These are phyloP conservation scores for Watsonalla cultraria DNA, from an alignment of 2,888 invertebrate species.

Conservation along the genomic window DNA sequence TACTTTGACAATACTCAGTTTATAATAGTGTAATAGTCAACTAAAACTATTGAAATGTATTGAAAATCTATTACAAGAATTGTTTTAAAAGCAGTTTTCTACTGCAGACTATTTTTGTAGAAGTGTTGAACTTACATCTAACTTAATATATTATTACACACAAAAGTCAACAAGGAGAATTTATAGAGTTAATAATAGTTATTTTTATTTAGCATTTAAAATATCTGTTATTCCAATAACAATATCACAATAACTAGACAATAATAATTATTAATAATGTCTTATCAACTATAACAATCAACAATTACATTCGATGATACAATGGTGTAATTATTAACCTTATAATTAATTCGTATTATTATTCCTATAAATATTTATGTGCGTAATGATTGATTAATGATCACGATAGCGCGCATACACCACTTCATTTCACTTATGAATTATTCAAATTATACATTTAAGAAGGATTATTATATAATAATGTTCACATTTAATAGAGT, in stretches of 20 bases:
- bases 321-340: conserved; percentile 53
- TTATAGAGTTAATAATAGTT: conserved; percentile 53
- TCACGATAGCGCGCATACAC: conserved; percentile 39
- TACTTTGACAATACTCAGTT: no score
- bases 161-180: conserved; percentile 74
- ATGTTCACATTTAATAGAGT: conserved; percentile 30
- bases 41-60: no score
- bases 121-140: conserved; percentile 25
- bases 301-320: conserved; percentile 75
- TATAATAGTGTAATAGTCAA: no score
- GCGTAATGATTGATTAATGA: conserved; percentile 59
- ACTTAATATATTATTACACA: conserved; percentile 58
- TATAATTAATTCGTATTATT: conserved; percentile 64
- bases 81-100: no score
- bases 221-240: conserved; percentile 74
- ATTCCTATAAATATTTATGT: conserved; percentile 41
- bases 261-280: conserved; percentile 46
- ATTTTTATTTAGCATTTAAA: conserved; percentile 55
- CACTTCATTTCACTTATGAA: conserved; percentile 17
- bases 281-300: conserved; percentile 62
- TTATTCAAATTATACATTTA: conserved; percentile 24
- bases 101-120: neutral
- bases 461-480: conserved; percentile 14
- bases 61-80: no score
- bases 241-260: conserved; percentile 75